Percentiles rank a stretch among this genome's conserved stretches.
Conservation (phyloP, 2,113 vertebrate genomes). For the Pavo muticus region DNA sequence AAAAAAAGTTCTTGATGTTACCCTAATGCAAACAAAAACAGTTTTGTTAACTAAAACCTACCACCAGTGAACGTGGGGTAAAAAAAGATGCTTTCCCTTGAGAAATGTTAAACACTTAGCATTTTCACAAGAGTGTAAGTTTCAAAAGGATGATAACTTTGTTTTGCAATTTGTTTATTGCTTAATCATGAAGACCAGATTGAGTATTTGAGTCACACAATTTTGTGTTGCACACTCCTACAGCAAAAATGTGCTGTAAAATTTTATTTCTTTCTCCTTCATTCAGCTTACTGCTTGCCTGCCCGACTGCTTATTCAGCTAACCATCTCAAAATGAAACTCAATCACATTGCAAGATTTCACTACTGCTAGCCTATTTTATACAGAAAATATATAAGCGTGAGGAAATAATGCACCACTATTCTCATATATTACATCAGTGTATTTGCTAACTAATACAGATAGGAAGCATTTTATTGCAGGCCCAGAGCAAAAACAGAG, state of each 20-base stretch:
- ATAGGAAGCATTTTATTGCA: slow-evolving; percentile 63
- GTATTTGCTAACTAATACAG: slow-evolving; percentile 59
- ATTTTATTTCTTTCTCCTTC: slow-evolving; percentile 56
- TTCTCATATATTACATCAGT: not conserved
- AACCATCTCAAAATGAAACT: slow-evolving; percentile 29
- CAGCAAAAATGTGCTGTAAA: slow-evolving; percentile 59
- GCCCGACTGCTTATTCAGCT: slow-evolving; percentile 66
- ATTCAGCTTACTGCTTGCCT: slow-evolving; percentile 49
- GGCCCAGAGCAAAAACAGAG: slow-evolving; percentile 66
- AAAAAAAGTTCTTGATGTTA: not conserved
- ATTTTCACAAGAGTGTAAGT: slow-evolving; percentile 64
- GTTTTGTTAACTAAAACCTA: slow-evolving; percentile 59
- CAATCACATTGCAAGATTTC: slow-evolving; percentile 20
- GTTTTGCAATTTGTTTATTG: slow-evolving; percentile 52
- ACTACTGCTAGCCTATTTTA: slow-evolving; percentile 31
- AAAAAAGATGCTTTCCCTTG: slow-evolving; percentile 63
- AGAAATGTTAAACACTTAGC: slow-evolving; percentile 55
- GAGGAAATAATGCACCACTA: slow-evolving; percentile 22
- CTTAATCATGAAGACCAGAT: slow-evolving; percentile 59
- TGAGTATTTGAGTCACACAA: slow-evolving; percentile 57
- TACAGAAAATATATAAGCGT: slow-evolving; percentile 41
- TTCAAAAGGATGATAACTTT: slow-evolving; percentile 64
- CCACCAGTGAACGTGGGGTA: slow-evolving; percentile 9
- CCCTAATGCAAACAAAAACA: slow-evolving; percentile 1
- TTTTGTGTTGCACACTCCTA: slow-evolving; percentile 28